Base-by-base conservation (phyloP, 92 coral and sea anemone species). In the Anthopleura xanthogrammica region DNA sequence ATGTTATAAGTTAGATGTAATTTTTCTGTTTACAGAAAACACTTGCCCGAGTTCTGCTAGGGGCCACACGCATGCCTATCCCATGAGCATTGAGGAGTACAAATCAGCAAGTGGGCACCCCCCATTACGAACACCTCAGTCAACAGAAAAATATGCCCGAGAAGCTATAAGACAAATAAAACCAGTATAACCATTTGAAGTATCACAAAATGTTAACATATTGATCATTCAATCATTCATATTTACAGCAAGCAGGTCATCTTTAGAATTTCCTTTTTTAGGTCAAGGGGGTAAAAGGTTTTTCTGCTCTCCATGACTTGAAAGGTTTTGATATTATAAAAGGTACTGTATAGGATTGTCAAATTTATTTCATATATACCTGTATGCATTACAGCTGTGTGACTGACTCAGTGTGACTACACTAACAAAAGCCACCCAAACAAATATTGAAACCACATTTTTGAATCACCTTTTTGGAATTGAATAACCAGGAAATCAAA, bases 281-380 rank as follows among this genome's bases (percentile, higher is more conserved):
- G 79, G 82, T 48, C 16, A 39, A 66, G 60, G 87, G 87, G 46
- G 80, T 87, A 56, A 83, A 87, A 83, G 90, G 90, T 22, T 77
- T 82, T 77, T 71, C 80, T 46, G 84, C 77, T 82, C 80, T 83
- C 48, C 55, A 80, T 52, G 87, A 77, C 24, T 41, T 83, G 52
- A 72, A 56, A 14, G 62, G 79, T 39, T 78, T 75, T 60, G 87
- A 83, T 79, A 66, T 87, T 43, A 73, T 58, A 56, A 77, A 62
- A 71, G 90, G 90, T 17, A 79, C 2, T n/a, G n/a, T n/a, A n/a
- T n/a, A n/a, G n/a, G n/a, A n/a, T n/a, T n/a, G n/a, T n/a, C n/a
- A n/a, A n/a, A n/a, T n/a, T n/a, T n/a, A n/a, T n/a, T n/a, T n/a
- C n/a, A n/a, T n/a, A n/a, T n/a, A n/a, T n/a, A n/a, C n/a, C n/a